Percentiles rank a stretch among this genome's conserved stretches.
Conservation (phyloP, 2,113 vertebrate species). For the Felis catus region DNA sequence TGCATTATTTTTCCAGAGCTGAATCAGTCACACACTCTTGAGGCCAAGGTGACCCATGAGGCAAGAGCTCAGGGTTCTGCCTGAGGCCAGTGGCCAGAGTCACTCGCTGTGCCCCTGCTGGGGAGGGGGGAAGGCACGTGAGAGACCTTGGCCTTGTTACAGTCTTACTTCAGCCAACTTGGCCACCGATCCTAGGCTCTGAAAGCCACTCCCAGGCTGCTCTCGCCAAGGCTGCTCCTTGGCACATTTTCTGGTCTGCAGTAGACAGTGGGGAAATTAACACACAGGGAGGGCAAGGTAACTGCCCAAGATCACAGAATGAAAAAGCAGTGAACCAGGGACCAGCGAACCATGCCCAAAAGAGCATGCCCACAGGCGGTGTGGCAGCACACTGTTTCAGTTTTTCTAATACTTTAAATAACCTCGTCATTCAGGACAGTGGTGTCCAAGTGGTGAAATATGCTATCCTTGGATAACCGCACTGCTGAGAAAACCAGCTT, state of each 20-base stretch:
- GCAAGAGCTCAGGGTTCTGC: not conserved
- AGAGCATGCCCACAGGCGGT: rapidly evolving
- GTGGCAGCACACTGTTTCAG: not conserved
- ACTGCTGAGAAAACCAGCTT: not conserved
- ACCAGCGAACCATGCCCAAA: not conserved
- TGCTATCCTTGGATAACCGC: not conserved
- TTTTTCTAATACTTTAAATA: not conserved
- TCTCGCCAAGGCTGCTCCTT: not conserved
- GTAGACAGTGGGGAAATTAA: not conserved
- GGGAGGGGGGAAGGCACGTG: not conserved
- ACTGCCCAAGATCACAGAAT: not conserved
- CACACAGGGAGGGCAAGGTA: not conserved
- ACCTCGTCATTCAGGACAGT: not conserved
- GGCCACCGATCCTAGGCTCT: not conserved
- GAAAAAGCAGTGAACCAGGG: not conserved
- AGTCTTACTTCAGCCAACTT: not conserved
- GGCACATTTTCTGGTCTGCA: not conserved
- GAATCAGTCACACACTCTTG: not conserved
- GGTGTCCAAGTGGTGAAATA: not conserved
- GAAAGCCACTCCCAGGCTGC: not conserved
- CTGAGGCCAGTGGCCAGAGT: not conserved
- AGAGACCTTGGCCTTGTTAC: not conserved
- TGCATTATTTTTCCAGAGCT: not conserved
- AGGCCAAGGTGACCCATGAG: not conserved
- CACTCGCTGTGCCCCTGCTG: not conserved